Evolutionary conservation across 1,140 invertebrate species (phyloP).

Genomic region (Drosophila seguyi): DNA sequence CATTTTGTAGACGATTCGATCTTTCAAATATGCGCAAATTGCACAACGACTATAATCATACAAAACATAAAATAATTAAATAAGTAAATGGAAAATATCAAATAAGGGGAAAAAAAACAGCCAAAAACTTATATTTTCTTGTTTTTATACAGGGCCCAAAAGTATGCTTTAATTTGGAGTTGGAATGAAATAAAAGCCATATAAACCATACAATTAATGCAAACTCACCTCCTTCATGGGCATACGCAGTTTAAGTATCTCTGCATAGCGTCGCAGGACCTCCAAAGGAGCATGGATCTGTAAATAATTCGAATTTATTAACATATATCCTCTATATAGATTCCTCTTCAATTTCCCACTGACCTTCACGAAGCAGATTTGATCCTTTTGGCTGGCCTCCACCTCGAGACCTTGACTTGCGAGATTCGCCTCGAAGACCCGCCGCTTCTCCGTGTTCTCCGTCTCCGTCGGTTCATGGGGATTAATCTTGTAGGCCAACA

Average conservation of each 20-base stretch:
- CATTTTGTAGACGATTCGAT: conserved; percentile 76
- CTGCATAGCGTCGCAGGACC: conserved; percentile 95
- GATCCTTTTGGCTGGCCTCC: conserved; percentile 87
- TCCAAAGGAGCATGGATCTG: conserved; percentile 94
- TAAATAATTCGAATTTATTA: conserved; percentile 35
- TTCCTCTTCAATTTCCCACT: not conserved
- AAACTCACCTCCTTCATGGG: conserved; percentile 93
- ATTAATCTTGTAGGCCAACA: conserved; percentile 90
- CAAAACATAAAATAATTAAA: conserved; percentile 49
- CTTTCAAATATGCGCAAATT: conserved; percentile 64
- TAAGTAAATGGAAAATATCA: conserved; percentile 8
- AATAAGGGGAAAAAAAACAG: not conserved
- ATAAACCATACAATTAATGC: too few relatives aligned
- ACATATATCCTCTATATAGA: fast-evolving
- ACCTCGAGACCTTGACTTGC: conserved; percentile 89
- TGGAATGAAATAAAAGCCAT: not conserved
- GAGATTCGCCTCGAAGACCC: conserved; percentile 89
- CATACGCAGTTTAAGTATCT: conserved; percentile 97
- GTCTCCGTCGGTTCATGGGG: conserved; percentile 85
- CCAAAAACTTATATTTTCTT: not conserved
- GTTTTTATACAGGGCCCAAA: conserved; percentile 21
- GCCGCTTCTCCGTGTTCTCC: conserved; percentile 83
- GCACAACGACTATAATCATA: conserved; percentile 71
- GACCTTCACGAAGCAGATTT: conserved; percentile 90
- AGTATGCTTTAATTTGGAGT: conserved; percentile 21